phyloP scores from a whole-genome alignment of 1,140 invertebrate species.

The Drosophila pectinifera region DNA sequence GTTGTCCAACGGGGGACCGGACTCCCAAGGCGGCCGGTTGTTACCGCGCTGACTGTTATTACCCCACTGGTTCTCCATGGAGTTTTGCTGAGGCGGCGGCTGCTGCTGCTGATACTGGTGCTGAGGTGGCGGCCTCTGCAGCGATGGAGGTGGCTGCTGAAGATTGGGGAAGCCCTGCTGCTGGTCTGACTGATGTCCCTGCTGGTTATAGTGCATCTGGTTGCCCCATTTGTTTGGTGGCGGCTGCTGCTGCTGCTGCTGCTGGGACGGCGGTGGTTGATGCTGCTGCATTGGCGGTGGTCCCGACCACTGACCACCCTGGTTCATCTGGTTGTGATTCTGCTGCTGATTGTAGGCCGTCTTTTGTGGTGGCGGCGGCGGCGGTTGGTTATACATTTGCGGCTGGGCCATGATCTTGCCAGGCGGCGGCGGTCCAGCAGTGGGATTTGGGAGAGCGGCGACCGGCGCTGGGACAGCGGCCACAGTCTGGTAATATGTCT shows the following conservation, averaged over 20 bases:
- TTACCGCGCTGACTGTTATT: conserved; percentile 16
- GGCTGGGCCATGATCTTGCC: conserved; percentile 76
- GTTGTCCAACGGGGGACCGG: conserved; percentile 7
- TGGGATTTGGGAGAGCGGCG: not conserved
- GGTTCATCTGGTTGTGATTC: conserved; percentile 1
- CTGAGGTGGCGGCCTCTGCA: conserved; percentile 21
- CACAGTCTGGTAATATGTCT: conserved; percentile 20
- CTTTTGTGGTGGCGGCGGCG: conserved; percentile 85
- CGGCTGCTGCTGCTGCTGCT: not conserved
- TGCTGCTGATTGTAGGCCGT: conserved; percentile 7
- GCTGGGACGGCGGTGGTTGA: conserved; percentile 3
- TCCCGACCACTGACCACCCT: conserved; percentile 12
- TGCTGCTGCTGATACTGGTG: not conserved
- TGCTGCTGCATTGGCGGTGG: conserved; percentile 25
- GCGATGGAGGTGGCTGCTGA: conserved; percentile 58
- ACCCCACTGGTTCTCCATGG: conserved; percentile 32
- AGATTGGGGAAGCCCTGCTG: conserved; percentile 60
- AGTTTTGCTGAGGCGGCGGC: conserved; percentile 14
- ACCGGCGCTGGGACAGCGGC: conserved; percentile 41
- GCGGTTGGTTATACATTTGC: conserved; percentile 82
- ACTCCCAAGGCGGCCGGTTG: conserved; percentile 19
- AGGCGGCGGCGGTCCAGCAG: conserved; percentile 1
- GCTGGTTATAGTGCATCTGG: conserved; percentile 21
- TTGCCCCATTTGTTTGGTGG: conserved; percentile 30
- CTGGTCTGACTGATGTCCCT: not conserved